These are phyloP conservation scores for Astyanax mexicanus DNA, from an alignment of 2,797 vertebrate species.

Conservation along the genomic window DNA sequence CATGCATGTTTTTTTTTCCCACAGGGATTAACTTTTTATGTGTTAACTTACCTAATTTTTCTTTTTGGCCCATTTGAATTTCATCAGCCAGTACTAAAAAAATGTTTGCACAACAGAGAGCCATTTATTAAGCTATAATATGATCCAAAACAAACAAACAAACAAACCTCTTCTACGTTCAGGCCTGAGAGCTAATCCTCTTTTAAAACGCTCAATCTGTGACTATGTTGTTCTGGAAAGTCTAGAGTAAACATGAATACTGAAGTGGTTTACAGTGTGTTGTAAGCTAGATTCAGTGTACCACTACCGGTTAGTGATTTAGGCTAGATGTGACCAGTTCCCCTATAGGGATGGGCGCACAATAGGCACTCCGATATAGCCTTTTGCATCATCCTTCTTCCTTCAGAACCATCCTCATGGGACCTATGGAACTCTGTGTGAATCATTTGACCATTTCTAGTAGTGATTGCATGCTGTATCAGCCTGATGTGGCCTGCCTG, in stretches of 20 bases:
- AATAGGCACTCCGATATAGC: not conserved
- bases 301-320: not conserved
- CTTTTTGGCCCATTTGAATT: not conserved
- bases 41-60: too few species aligned
- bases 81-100: not conserved
- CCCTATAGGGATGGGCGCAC: not conserved
- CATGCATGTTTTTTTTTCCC: too few species aligned
- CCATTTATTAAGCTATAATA: not conserved
- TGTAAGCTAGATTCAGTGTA: not conserved
- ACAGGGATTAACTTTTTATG: too few species aligned
- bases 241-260: not conserved
- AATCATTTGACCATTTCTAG: not conserved
- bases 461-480: not conserved
- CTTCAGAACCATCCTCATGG: not conserved
- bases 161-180: not conserved
- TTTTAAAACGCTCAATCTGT: not conserved
- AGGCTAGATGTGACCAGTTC: not conserved
- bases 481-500: not conserved
- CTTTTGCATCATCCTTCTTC: not conserved
- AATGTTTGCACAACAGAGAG: not conserved
- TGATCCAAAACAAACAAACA: not conserved
- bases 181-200: not conserved
- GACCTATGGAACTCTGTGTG: not conserved
- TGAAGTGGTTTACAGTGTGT: not conserved
- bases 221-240: not conserved